Conservation (phyloP, 2,888 invertebrate species). For the Cheilosia scutellata region DNA sequence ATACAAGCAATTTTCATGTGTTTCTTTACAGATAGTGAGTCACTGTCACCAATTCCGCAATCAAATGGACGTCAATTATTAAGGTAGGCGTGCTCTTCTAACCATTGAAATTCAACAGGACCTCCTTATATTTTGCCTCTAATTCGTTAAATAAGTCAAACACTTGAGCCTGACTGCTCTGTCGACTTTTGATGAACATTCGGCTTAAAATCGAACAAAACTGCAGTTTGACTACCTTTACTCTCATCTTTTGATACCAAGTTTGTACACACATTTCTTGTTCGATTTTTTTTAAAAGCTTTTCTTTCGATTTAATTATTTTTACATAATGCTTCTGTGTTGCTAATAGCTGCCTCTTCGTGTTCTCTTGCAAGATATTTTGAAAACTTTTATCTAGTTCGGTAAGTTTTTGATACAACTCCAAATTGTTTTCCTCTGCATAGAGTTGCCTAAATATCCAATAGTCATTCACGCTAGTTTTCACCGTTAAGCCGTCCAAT, state of each 20-base stretch:
- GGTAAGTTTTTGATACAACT: constrained; percentile 30
- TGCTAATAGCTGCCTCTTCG: background rate
- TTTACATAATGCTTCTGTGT: constrained; percentile 48
- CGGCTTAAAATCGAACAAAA: constrained; percentile 78
- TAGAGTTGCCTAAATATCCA: constrained; percentile 55
- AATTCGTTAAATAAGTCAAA: constrained; percentile 49
- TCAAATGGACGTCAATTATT: constrained; percentile 46
- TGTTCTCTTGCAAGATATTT: constrained; percentile 21
- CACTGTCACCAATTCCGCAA: constrained; percentile 45
- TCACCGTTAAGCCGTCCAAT: constrained; percentile 19
- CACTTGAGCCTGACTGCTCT: constrained; percentile 56
- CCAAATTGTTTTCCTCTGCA: constrained; percentile 42
- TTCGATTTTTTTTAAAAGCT: constrained; percentile 76
- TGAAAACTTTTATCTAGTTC: constrained; percentile 55
- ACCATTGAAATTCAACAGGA: constrained; percentile 38
- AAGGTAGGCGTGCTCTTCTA: constrained; percentile 48
- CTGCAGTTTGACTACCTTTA: constrained; percentile 77
- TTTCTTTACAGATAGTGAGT: constrained; percentile 51
- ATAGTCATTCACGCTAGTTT: constrained; percentile 16
- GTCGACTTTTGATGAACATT: constrained; percentile 77
- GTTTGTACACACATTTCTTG: constrained; percentile 74
- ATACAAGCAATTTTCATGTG: background rate
- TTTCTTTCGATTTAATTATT: constrained; percentile 75
- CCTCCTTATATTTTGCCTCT: constrained; percentile 61
- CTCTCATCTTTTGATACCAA: constrained; percentile 76